phyloP scores from a whole-genome alignment of 2,888 invertebrate species.

The Zygaena filipendulae region DNA sequence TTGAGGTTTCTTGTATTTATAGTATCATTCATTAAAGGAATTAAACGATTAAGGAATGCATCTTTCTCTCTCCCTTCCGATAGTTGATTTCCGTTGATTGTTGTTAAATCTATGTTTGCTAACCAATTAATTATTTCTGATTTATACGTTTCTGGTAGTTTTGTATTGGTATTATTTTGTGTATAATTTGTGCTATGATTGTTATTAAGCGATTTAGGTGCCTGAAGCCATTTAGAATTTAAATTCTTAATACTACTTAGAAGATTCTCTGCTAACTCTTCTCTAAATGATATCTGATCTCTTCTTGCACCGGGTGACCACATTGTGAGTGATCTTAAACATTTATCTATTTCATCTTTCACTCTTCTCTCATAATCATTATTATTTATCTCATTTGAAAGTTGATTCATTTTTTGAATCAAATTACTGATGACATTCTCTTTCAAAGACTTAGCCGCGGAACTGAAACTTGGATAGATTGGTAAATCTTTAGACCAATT shows the following conservation, averaged over 20 bases:
- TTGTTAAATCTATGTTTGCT: no score
- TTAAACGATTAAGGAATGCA: slow-evolving; percentile 15
- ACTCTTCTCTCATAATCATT: slow-evolving; percentile 21
- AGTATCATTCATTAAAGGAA: slow-evolving; percentile 13
- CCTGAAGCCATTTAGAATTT: slow-evolving; percentile 19
- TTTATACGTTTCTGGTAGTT: no score
- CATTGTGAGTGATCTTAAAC: slow-evolving; percentile 23
- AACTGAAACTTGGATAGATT: slow-evolving; percentile 19
- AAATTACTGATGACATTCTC: slow-evolving; percentile 24
- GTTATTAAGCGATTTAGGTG: neutral
- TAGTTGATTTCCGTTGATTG: no score
- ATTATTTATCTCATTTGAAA: slow-evolving; percentile 15
- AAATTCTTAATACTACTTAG: slow-evolving; percentile 21
- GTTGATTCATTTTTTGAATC: slow-evolving; percentile 23
- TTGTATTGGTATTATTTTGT: no score
- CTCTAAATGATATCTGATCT: slow-evolving; percentile 24
- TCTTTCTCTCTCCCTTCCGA: no score
- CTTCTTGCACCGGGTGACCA: no score
- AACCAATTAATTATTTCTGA: no score
- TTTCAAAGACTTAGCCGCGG: slow-evolving; percentile 20
- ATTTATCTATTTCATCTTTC: slow-evolving; percentile 23
- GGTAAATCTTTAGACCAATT: slow-evolving; percentile 30
- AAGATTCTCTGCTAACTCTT: slow-evolving; percentile 23
- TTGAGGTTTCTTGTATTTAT: slow-evolving; percentile 17
- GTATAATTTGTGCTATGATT: no score